These are phyloP conservation scores for Atractosteus spatula DNA, from an alignment of 2,113 vertebrate species.

Conservation along the genomic window DNA sequence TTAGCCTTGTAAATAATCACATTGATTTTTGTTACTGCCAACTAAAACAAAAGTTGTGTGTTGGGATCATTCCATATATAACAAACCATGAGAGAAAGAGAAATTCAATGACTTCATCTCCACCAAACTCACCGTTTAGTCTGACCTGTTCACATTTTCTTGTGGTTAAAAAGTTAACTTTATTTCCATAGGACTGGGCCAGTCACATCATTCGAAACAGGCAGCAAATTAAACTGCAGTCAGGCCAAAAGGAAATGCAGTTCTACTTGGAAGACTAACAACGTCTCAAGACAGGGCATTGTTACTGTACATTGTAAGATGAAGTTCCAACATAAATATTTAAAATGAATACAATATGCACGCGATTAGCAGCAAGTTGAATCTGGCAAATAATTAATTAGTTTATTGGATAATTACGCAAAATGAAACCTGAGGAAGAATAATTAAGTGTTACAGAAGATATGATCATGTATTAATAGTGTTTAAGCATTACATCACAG, in stretches of 20 bases:
- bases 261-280: too few relatives aligned
- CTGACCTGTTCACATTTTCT: neutral
- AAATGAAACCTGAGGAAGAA: neutral
- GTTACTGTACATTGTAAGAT: neutral
- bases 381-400: neutral
- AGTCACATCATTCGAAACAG: neutral
- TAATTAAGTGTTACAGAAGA: neutral
- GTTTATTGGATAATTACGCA: neutral
- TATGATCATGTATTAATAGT: too few relatives aligned
- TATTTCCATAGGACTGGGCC: neutral
- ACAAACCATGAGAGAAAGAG: neutral
- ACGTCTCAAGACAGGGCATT: too few relatives aligned
- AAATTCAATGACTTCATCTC: neutral
- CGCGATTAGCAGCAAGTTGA: neutral
- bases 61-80: neutral
- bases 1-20: neutral
- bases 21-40: neutral
- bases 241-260: too few relatives aligned
- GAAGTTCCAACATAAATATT: conserved; percentile 4
- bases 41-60: neutral
- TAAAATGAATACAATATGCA: neutral
- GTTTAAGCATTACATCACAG: too few relatives aligned
- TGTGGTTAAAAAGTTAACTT: neutral
- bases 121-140: neutral
- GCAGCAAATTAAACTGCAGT: too few relatives aligned